Evolutionary conservation across 2,888 invertebrate genomes (phyloP).

Genomic region (Stenodera caucasica): DNA sequence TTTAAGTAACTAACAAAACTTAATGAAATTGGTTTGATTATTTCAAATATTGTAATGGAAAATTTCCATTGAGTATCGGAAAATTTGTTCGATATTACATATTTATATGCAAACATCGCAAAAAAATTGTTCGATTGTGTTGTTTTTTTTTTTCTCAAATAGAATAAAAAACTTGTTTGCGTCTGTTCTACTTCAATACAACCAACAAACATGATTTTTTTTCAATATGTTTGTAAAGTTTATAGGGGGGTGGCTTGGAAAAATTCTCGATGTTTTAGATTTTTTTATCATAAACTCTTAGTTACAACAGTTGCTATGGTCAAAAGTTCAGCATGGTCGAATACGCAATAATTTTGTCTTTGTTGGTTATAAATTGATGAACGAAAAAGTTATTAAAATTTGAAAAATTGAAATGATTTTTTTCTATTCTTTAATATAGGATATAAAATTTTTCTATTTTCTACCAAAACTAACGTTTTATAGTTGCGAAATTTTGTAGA

Average conservation of each 20-base stretch:
- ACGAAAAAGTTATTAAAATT: constrained; percentile 10
- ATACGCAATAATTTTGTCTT: constrained; percentile 18
- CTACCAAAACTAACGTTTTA: no score
- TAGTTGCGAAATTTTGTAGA: neutral
- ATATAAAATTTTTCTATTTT: neutral
- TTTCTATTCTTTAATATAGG: no score
- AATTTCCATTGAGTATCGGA: constrained; percentile 1
- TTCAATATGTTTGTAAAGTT: no score
- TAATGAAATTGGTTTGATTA: constrained; percentile 20
- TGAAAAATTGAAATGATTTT: constrained; percentile 8
- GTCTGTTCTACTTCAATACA: neutral
- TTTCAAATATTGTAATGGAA: constrained; percentile 11
- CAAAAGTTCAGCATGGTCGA: constrained; percentile 18
- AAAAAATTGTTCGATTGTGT: neutral
- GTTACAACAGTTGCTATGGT: constrained; percentile 18
- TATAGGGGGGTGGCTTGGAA: no score
- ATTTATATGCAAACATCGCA: neutral
- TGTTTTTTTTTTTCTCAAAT: neutral
- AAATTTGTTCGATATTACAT: neutral
- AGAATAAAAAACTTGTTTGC: neutral
- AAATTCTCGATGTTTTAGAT: no score
- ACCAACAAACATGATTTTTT: neutral
- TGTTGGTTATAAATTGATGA: constrained; percentile 14
- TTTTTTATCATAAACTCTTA: constrained; percentile 20
- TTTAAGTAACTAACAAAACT: constrained; percentile 13